Base-by-base conservation (phyloP, 2,888 invertebrate species). In the Andrena hattorfiana region DNA sequence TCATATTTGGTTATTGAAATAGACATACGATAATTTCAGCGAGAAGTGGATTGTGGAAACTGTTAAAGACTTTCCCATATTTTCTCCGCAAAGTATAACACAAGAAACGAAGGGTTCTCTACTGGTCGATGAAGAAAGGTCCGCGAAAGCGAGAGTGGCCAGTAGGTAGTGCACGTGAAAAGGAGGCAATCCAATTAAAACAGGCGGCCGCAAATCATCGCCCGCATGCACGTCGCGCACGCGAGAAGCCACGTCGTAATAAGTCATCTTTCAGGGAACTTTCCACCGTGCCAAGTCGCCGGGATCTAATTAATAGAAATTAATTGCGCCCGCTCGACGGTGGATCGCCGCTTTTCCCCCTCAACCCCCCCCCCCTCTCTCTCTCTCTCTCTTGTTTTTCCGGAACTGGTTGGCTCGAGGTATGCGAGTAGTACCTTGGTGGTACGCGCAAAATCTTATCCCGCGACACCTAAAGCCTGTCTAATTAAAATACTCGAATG, bases 261-360 rank as follows among this genome's bases (percentile, higher is more conserved):
- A 88, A 87, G 76, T 87, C 87, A 88, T 87, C 84, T 77, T 84
- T 73, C 68, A 54, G 67, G 23, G 66, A 80, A 88, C 86, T 87
- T 87, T 88, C 84, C 77, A 80, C 54, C 20, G 56, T 56, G 63
- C 32, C 75, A 63, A 78, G 73, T 69, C 67, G 84, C 66, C 79
- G 59, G 63, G 68, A 79, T 77, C 86, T 84, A 87, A 87, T 88
- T 88, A 84, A 88, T 84, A 82, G 85, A 84, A 88, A 87, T 84
- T 88, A 84, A 87, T 87, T 79, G 83, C 83, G 54, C 26, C 73
- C 30, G 48, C 67, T 66, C 66, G 42, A 51, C 56, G 30, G n/a
- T 67, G 16, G 54, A 56, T 16, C 26, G 48, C 26, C 20, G 30
- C 48, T 59, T 64, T 49, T 28, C 56, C 7, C 54, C n/a, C 67